These are phyloP conservation scores for Climacteris rufus DNA, from an alignment of 2,113 vertebrate genomes.

Conservation along the genomic window DNA sequence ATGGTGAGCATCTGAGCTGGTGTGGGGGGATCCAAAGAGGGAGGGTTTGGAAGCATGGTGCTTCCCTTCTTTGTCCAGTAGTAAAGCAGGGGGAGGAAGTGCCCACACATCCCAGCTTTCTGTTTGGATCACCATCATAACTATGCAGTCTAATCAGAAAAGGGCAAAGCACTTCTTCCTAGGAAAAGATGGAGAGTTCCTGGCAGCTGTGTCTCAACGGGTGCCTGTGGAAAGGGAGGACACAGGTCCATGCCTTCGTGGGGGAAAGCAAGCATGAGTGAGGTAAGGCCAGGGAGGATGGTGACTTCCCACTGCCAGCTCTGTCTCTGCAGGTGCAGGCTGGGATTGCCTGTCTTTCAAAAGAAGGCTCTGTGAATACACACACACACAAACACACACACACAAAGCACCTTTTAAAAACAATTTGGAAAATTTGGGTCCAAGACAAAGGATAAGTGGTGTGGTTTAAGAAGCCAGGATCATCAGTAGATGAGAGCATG, in stretches of 20 bases:
- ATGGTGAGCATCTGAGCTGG: background rate
- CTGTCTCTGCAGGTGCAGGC: background rate
- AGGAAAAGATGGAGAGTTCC: background rate
- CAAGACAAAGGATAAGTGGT: background rate
- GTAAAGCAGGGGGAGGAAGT: background rate
- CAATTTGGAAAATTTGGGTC: background rate
- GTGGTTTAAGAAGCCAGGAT: background rate
- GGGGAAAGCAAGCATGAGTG: background rate
- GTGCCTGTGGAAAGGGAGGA: background rate
- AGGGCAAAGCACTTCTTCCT: background rate
- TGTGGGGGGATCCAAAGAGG: background rate
- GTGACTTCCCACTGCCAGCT: background rate
- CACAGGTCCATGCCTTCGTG: accelerated
- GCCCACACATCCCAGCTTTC: background rate
- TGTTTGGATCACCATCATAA: background rate
- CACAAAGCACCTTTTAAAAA: background rate
- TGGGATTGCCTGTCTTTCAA: background rate
- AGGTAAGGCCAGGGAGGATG: background rate
- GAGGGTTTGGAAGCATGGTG: background rate
- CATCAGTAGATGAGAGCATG: accelerated
- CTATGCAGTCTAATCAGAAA: background rate
- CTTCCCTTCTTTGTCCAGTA: background rate
- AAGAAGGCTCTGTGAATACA: background rate
- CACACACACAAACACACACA: background rate
- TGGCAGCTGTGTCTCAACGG: accelerated